These are phyloP conservation scores for Henicopernis longicauda DNA, from an alignment of 2,113 vertebrate genomes.

Conservation along the genomic window DNA sequence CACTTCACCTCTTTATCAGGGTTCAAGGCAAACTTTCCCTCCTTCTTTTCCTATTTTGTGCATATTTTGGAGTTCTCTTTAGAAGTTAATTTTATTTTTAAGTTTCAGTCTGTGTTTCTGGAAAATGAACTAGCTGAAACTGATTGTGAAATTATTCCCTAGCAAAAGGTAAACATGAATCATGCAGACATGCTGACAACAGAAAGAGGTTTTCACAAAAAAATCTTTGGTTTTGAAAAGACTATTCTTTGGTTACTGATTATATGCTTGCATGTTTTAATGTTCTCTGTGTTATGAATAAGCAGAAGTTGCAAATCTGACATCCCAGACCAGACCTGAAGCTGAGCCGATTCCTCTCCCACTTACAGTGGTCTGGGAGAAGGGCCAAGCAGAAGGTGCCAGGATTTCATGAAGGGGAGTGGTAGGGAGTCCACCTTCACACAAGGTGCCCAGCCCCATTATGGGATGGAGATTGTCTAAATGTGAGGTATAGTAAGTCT, in stretches of 20 bases:
- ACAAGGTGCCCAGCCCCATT: background rate
- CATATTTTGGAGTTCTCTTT: background rate
- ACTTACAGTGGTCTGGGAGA: background rate
- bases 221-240: background rate
- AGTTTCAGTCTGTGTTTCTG: background rate
- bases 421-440: background rate
- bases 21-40: background rate
- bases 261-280: background rate
- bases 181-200: background rate
- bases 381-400: background rate
- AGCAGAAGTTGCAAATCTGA: background rate
- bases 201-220: background rate
- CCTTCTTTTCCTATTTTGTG: background rate
- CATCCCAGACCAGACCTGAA: background rate
- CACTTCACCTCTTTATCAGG: slow-evolving; percentile 10
- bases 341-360: background rate
- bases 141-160: background rate
- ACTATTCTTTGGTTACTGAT: background rate
- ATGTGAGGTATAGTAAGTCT: background rate
- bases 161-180: background rate
- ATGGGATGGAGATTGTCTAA: background rate
- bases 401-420: background rate
- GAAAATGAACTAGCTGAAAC: background rate
- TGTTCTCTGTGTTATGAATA: background rate
- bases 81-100: background rate